These are phyloP conservation scores for Agrochola circellaris DNA, from an alignment of 2,888 invertebrate species.

Conservation along the genomic window DNA sequence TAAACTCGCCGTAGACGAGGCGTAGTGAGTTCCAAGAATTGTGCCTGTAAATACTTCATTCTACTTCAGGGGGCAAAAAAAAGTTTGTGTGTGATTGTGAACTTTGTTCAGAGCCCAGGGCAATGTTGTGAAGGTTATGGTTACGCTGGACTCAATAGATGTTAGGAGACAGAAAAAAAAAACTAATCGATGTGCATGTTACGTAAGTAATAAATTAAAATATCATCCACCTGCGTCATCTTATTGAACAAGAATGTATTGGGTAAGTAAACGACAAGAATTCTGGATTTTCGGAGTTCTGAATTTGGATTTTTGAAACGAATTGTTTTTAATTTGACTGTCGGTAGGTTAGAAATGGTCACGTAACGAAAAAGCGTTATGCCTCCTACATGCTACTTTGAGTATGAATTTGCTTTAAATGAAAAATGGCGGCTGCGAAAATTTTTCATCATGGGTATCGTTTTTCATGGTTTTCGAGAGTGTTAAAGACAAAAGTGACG, in stretches of 20 bases:
- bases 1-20: neutral
- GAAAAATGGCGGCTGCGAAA: no score
- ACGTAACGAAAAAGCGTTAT: no score
- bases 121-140: neutral
- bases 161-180: neutral
- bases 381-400: no score
- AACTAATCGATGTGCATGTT: neutral
- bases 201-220: neutral
- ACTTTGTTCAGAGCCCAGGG: neutral
- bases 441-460: no score
- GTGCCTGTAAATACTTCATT: neutral
- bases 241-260: neutral
- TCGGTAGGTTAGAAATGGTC: no score
- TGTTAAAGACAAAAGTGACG: no score
- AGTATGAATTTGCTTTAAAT: no score
- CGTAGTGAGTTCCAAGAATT: conserved; percentile 9
- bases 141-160: neutral
- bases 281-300: neutral
- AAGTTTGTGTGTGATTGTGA: neutral
- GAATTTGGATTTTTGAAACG: no score
- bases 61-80: neutral
- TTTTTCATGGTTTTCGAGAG: no score
- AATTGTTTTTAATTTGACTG: no score
- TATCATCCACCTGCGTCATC: neutral
- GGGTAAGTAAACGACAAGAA: neutral